Evolutionary conservation across 2,797 vertebrate species (phyloP), one percentile per base, ranked within the genome.

Genomic region (Chromis chromis): DNA sequence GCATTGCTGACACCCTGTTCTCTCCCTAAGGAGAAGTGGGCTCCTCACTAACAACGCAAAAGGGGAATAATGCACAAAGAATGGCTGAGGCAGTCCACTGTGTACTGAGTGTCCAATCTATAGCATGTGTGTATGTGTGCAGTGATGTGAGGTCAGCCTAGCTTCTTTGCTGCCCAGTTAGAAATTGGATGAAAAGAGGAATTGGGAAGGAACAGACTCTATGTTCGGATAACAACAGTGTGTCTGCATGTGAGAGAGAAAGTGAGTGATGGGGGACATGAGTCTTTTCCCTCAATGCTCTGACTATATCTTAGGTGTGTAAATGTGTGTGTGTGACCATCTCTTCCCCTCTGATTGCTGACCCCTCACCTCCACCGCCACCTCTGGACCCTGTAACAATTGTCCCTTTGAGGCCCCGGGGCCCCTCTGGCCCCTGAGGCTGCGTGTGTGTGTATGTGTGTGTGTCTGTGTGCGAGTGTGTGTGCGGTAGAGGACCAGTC

Each of bases 341-440:
- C 36, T 58, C 69, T 73, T 74, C 60, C 40, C 64, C 54, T 64
- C 84, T 70, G 71, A 75, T 76, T 69, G 70, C 55, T 81, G 84
- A 85, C 85, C 85, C 54, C 52, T 86, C 57, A 83, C 81, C 78
- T 73, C 70, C 59, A 69, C 36, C 6, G 12, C 65, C 83, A 88
- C 86, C 81, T 84, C 65, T 88, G 73, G 72, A 79, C 70, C 70
- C 39, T 58, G 82, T 86, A 88, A 89, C 91, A 90, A 93, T 92
- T 88, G 86, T 86, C 77, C 78, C 72, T 86, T 90, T 92, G 88
- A 90, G 80, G 68, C 70, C 58, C 27, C 17, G 55, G 74, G 80
- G 65, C 74, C 79, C 66, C 56, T 58, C 9, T 63, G 57, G 66
- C 62, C 82, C 74, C 53, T 68, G 28, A 28, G 65, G 40, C 13